phyloP scores from a whole-genome alignment of 2,113 vertebrate genomes.

The Salminus brasiliensis region DNA sequence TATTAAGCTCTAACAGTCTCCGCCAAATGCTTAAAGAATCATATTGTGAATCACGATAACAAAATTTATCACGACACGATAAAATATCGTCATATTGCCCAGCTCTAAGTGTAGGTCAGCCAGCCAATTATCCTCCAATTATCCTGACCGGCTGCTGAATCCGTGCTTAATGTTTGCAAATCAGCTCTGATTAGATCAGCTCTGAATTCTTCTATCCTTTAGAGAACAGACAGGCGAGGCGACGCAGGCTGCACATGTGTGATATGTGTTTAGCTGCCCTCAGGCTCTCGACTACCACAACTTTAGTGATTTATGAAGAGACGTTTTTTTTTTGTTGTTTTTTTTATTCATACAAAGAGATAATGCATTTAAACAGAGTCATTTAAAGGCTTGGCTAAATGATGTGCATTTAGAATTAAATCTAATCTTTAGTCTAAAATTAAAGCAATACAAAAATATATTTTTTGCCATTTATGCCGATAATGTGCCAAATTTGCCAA shows the following conservation, averaged over 20 bases:
- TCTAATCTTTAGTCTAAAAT: no score
- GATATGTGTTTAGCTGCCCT: background rate
- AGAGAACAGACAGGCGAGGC: background rate
- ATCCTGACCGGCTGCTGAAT: no score
- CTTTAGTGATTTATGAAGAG: slow-evolving; percentile 6
- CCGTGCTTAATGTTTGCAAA: slow-evolving; percentile 7
- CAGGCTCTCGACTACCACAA: slow-evolving; percentile 1
- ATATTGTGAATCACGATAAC: no score
- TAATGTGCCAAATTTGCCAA: no score
- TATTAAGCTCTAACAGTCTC: no score
- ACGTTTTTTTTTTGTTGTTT: no score
- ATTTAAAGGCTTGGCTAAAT: background rate
- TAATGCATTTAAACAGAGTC: background rate
- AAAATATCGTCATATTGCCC: no score
- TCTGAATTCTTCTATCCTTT: background rate
- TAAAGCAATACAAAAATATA: no score
- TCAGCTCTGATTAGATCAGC: slow-evolving; percentile 23
- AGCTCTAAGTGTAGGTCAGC: background rate
- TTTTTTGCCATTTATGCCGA: no score
- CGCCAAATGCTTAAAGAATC: background rate
- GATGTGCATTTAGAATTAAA: no score
- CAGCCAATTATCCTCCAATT: no score
- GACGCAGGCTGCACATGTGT: slow-evolving; percentile 2
- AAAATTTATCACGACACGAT: no score
- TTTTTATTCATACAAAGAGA: background rate